These are phyloP conservation scores for Mimas tiliae DNA, from an alignment of 2,888 invertebrate genomes.

Conservation along the genomic window DNA sequence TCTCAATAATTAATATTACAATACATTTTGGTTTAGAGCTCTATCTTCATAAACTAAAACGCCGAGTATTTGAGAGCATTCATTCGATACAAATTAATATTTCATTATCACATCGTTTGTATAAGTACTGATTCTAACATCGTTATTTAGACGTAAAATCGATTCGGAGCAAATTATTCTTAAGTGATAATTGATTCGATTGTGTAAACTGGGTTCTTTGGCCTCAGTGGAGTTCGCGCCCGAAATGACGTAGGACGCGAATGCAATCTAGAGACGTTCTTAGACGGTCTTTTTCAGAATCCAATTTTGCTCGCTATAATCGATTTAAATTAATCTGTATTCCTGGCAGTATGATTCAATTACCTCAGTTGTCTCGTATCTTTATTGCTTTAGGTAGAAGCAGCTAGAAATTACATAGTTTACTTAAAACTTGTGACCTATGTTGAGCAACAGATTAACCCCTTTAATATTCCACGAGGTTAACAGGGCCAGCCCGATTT, in stretches of 20 bases:
- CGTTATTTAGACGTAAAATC: slow-evolving; percentile 33
- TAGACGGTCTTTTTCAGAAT: slow-evolving; percentile 19
- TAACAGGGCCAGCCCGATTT: too few relatives aligned
- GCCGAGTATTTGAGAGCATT: too few relatives aligned
- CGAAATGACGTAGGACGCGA: background rate
- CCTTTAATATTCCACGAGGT: too few relatives aligned
- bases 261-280: slow-evolving; percentile 25
- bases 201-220: slow-evolving; percentile 40
- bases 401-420: too few relatives aligned
- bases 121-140: slow-evolving; percentile 15
- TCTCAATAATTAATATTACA: too few relatives aligned
- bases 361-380: too few relatives aligned
- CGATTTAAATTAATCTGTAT: background rate
- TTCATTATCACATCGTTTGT: slow-evolving; percentile 10
- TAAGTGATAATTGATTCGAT: slow-evolving; percentile 43
- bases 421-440: too few relatives aligned
- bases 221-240: slow-evolving; percentile 40
- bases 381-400: too few relatives aligned
- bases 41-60: background rate
- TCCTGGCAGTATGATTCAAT: too few relatives aligned
- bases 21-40: background rate
- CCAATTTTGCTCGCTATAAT: background rate
- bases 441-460: too few relatives aligned
- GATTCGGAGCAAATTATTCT: slow-evolving; percentile 30
- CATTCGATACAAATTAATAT: slow-evolving; percentile 5